Evolutionary conservation across 2,888 invertebrate species (phyloP).

Genomic region (Drosophila ustulata): DNA sequence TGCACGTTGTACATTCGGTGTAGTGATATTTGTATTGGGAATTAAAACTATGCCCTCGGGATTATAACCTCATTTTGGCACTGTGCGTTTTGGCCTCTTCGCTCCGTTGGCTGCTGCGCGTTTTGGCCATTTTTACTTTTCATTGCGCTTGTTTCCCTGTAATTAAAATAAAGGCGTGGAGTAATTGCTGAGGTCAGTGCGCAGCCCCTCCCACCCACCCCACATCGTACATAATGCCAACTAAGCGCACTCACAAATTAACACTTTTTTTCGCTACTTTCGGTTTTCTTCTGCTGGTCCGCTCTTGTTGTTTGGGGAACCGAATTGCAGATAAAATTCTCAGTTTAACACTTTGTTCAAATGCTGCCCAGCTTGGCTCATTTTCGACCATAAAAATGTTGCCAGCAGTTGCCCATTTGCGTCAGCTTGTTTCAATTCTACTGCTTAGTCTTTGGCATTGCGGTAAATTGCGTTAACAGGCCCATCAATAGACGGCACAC

Average conservation of each 20-base stretch:
- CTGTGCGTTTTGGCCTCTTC: constrained; percentile 46
- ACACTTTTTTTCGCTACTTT: constrained; percentile 58
- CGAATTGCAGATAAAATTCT: constrained; percentile 80
- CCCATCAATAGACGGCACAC: constrained; percentile 58
- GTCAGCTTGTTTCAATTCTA: constrained; percentile 14
- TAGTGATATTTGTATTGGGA: constrained; percentile 81
- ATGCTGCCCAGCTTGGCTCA: constrained; percentile 58
- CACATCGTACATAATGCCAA: constrained; percentile 68
- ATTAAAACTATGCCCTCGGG: constrained; percentile 80
- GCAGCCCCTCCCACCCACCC: background rate
- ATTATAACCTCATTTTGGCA: constrained; percentile 78
- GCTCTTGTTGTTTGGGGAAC: constrained; percentile 67
- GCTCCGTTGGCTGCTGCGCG: constrained; percentile 2
- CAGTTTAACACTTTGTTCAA: constrained; percentile 82
- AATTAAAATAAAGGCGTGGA: constrained; percentile 81
- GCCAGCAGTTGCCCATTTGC: constrained; percentile 58
- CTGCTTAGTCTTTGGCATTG: constrained; percentile 33
- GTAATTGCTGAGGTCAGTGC: constrained; percentile 78
- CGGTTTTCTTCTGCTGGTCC: constrained; percentile 10
- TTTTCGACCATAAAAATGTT: constrained; percentile 68
- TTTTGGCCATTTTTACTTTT: constrained; percentile 69
- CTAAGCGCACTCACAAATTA: constrained; percentile 74
- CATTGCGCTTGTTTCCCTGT: constrained; percentile 78
- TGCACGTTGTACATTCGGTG: constrained; percentile 79
- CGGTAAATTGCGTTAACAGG: constrained; percentile 66